Base-by-base conservation (phyloP, 2,797 vertebrate genomes). In the Steatocranus sp. region DNA sequence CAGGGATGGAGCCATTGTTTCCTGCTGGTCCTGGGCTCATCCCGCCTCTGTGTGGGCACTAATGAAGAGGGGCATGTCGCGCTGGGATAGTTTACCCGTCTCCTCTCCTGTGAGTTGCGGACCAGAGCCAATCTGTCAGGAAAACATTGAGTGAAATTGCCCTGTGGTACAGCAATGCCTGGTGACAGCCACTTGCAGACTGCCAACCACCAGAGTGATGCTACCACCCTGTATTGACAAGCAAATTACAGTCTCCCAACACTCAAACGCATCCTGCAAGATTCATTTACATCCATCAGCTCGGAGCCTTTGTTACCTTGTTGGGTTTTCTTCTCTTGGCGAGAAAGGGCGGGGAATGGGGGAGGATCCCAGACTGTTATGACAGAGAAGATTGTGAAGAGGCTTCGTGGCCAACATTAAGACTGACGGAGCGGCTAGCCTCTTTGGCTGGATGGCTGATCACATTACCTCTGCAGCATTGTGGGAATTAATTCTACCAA, bases 401-500 rank as follows among this genome's bases (percentile, higher is more conserved):
- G 96, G 94, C 87, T 94, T 95, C 94, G 94, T 94, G 90, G 93
- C 91, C 95, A 90, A 97, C 97, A 98, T 98, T 97, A 98, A 98
- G 98, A 98, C 95, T 98, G 98, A 97, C 97, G 96, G 97, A 93
- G 88, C 92, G 56, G 96, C 94, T 95, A 94, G 91, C 95, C 94
- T 94, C 95, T 95, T 94, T 96, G 97, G 94, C 96, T 96, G 97
- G 96, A 96, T 97, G 97, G 97, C 92, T 96, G 97, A 97, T 96
- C 97, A 96, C 96, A 96, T 98, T 98, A 97, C 96, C 88, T 91
- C 96, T 93, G 94, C 94, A 91, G 96, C 96, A 97, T 97, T 97
- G 97, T 97, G 97, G 97, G 96, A 98, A 99, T 98, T 98, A 99
- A 98, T 98, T 98, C 96, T 97, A 97, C 96, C 97, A 97, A 97